Conservation (phyloP, 2,888 invertebrate species). For the Lobophora halterata region DNA sequence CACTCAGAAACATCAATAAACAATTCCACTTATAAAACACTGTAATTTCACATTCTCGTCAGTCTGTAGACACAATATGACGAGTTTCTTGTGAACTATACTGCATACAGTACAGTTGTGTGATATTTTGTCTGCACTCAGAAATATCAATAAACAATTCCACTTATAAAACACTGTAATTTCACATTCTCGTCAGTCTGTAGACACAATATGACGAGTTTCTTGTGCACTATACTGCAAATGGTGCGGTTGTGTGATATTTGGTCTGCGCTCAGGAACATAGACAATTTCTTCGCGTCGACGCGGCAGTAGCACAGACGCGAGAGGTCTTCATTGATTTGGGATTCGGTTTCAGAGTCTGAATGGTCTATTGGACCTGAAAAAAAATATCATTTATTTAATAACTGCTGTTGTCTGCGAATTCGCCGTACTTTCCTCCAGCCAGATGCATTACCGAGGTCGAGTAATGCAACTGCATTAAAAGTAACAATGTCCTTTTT, state of each 20-base stretch:
- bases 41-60: slow-evolving; percentile 88
- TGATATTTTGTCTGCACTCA: slow-evolving; percentile 86
- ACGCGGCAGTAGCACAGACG: slow-evolving; percentile 80
- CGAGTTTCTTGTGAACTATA: slow-evolving; percentile 86
- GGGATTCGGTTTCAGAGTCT: slow-evolving; percentile 67
- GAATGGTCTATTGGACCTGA: slow-evolving; percentile 72
- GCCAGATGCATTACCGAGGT: too few species aligned
- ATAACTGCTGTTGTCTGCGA: not conserved
- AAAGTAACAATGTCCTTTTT: too few species aligned
- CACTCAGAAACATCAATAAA: slow-evolving; percentile 70
- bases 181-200: slow-evolving; percentile 87
- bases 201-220: slow-evolving; percentile 87
- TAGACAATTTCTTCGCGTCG: slow-evolving; percentile 89
- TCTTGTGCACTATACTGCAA: slow-evolving; percentile 88
- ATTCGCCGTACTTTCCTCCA: too few species aligned
- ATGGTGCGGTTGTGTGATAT: slow-evolving; percentile 86
- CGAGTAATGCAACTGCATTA: too few species aligned
- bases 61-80: slow-evolving; percentile 87
- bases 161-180: slow-evolving; percentile 90
- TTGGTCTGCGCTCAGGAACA: slow-evolving; percentile 90
- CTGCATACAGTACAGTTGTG: slow-evolving; percentile 88
- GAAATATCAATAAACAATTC: slow-evolving; percentile 76
- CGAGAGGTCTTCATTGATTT: slow-evolving; percentile 62
- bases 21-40: slow-evolving; percentile 89
- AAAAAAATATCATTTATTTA: slow-evolving; percentile 26